Base-by-base conservation (phyloP, 2,113 vertebrate genomes). In the Mixornis gularis region DNA sequence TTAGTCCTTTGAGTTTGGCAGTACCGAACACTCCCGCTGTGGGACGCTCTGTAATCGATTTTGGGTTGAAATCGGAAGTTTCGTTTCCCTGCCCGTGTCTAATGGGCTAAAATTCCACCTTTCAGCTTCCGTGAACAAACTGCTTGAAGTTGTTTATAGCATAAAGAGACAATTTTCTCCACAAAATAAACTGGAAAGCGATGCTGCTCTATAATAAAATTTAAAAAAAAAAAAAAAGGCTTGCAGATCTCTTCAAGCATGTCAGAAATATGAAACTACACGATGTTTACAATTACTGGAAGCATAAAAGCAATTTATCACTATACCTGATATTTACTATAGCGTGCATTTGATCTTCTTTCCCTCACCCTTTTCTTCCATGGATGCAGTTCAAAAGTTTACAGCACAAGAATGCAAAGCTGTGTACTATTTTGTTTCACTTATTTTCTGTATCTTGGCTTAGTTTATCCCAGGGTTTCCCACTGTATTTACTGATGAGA, bases 1-100 rank as follows among this genome's bases (percentile, higher is more conserved):
- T 21, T 6, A 7, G 10, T 25, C 40, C 6, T 36, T 59, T 32
- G 38, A 22, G 24, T 15, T 12, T 84, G 90, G 90, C 79, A 69
- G 36, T 82, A 26, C 85, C 17, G 6, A 11, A 3, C 36, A 13
- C 2, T 1, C 69, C 52, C 96, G 82, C 89, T 78, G 56, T 58
- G 96, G 56, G 96, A 22, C 95, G 94, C 94, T 91, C 72, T 95
- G 93, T 38, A 84, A 91, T 86, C 73, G 93, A 48, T 3, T 84
- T 96, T 93, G 58, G 32, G 26, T 73, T 52, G 10, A 46, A 74
- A 38, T 41, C 4, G 10, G 27, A 11, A 3, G n/a, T 32, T 52
- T 34, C 7, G 8, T 48, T 80, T 59, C 59, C 8, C 16, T 44
- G 66, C 5, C 43, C 9, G 26, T 15, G 32, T n/a, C 68, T 64